These are phyloP conservation scores for Myripristis jacobus DNA, from an alignment of 2,797 vertebrate species.

Conservation along the genomic window DNA sequence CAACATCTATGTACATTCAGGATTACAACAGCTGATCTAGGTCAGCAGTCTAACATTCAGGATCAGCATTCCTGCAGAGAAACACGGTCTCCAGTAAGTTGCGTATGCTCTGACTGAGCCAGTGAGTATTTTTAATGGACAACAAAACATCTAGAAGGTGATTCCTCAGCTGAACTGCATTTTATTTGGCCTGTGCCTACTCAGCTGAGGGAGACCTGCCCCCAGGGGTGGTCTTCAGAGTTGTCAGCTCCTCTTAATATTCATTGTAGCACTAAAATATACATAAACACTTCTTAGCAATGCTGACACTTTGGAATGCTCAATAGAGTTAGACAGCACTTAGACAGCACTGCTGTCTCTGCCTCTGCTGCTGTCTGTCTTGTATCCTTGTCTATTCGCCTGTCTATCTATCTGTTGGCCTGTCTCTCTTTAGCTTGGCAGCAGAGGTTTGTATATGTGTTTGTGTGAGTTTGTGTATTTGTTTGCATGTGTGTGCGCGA, in stretches of 20 bases:
- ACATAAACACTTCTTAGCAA: conserved; percentile 31
- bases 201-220: conserved; percentile 30
- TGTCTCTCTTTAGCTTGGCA: conserved; percentile 4
- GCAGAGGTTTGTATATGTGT: background rate
- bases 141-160: conserved; percentile 20
- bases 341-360: conserved; percentile 26
- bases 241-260: conserved; percentile 41
- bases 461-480: too few relatives aligned
- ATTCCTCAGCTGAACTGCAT: conserved; percentile 3
- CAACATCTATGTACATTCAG: background rate
- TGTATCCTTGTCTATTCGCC: conserved; percentile 26
- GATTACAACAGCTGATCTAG: background rate
- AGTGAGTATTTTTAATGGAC: conserved; percentile 12
- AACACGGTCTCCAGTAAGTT: conserved; percentile 1
- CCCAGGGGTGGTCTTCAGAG: conserved; percentile 15
- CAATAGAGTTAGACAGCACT: conserved; percentile 21
- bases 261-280: conserved; percentile 42
- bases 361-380: conserved; percentile 8
- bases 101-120: background rate
- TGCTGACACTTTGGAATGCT: conserved; percentile 18
- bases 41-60: background rate
- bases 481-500: too few relatives aligned
- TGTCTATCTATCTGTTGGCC: conserved; percentile 8
- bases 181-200: conserved; percentile 7
- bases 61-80: conserved; percentile 19